Conservation (phyloP, 2,113 vertebrate species). For the Poecilia latipinna region DNA sequence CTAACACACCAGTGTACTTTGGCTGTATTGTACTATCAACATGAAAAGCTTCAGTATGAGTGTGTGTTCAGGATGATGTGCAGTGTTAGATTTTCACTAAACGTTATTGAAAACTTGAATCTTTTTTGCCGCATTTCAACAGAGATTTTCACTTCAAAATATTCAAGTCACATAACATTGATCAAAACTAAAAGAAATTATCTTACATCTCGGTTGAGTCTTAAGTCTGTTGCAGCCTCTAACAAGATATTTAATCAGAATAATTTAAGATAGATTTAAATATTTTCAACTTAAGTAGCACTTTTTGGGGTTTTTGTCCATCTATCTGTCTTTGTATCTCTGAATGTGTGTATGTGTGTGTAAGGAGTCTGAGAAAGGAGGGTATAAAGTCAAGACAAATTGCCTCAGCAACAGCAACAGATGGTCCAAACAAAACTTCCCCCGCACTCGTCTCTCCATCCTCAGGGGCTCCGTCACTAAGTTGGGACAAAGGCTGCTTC, state of each 20-base stretch:
- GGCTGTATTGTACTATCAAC: no score
- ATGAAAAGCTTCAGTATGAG: not conserved
- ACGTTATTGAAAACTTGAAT: not conserved
- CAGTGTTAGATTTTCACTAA: not conserved
- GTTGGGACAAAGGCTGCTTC: slow-evolving; percentile 64
- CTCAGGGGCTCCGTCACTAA: slow-evolving; percentile 59
- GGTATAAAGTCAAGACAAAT: slow-evolving; percentile 47
- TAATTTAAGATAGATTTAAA: not conserved
- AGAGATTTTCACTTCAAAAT: no score
- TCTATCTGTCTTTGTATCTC: slow-evolving; percentile 24
- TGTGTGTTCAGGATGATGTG: not conserved
- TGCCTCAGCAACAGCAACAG: slow-evolving; percentile 76
- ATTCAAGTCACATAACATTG: no score
- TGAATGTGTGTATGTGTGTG: slow-evolving; percentile 19
- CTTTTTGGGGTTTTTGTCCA: slow-evolving; percentile 34
- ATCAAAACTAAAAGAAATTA: no score
- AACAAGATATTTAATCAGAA: not conserved
- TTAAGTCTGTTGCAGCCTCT: no score
- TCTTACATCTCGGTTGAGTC: no score
- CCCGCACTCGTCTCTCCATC: slow-evolving; percentile 42
- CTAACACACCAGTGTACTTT: no score
- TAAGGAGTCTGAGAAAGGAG: slow-evolving; percentile 39
- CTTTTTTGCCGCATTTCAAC: no score
- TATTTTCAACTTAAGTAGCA: not conserved
- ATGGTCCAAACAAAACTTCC: slow-evolving; percentile 68